Base-by-base conservation (phyloP, 1,140 invertebrate genomes). In the Apis laboriosa region DNA sequence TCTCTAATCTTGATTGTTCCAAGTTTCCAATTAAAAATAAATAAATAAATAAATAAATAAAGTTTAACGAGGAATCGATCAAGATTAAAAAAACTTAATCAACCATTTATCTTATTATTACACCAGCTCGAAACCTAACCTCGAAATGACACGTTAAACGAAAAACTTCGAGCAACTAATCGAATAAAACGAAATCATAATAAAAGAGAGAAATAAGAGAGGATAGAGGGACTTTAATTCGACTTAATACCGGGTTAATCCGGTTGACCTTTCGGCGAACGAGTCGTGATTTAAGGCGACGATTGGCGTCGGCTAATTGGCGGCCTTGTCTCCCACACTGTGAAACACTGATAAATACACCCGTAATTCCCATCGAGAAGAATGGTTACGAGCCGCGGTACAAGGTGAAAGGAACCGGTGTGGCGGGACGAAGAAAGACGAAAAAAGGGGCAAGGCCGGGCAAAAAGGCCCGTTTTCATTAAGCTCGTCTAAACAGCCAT, bases 401-500 rank as follows among this genome's bases (percentile, higher is more conserved):
- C 43, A 17, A 72, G 70, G 68, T 53, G 68, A 49, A 53, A 53
- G 68, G 49, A 71, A 71, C 34, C n/a, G 19, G 15, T 2, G 64
- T 12, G 43, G 49, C 19, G 15, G 17, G n/a, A 55, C 15, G 66
- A 51, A 21, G 17, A 63, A 58, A 51, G 34, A 53, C 77, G 76
- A 58, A 17, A 67, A 43, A 34, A 21, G 51, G 53, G 21, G 15
- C 51, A 60, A 70, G 66, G 66, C 70, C 28, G 63, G 73, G 63
- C 79, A 8, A 13, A 28, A 34, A 67, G 71, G 64, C 49, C 56
- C 81, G 81, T 78, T 89, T 90, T 67, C 72, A 86, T 84, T 88
- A 80, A 84, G 77, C 67, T 75, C 56, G 85, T 60, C 87, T 89
- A 85, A 89, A 88, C 79, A 85, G 84, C 86, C 86, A 80, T 91